These are phyloP conservation scores for Tenrec ecaudatus DNA, from an alignment of 2,113 vertebrate genomes.

Conservation along the genomic window DNA sequence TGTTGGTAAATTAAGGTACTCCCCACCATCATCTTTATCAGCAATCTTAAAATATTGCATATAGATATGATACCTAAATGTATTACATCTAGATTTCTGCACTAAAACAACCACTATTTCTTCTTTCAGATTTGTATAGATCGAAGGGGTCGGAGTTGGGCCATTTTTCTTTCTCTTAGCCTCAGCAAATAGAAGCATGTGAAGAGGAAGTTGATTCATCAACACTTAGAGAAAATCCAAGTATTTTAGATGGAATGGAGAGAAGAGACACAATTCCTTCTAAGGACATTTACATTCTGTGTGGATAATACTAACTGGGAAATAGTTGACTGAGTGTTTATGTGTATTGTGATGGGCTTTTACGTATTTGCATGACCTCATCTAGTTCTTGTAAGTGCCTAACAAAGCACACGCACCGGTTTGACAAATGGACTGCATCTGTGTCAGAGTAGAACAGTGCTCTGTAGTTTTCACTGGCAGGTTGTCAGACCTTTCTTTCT, in stretches of 20 bases:
- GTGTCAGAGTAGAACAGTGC: neutral
- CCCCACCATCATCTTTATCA: slow-evolving; percentile 6
- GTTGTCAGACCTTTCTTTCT: too few relatives aligned
- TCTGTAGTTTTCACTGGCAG: neutral
- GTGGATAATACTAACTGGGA: neutral
- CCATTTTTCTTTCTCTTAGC: neutral
- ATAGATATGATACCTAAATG: neutral
- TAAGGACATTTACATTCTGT: neutral
- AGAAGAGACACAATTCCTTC: neutral
- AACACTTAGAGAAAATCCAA: neutral
- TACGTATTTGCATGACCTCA: neutral
- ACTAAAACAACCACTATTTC: neutral
- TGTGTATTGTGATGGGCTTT: neutral
- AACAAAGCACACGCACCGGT: neutral
- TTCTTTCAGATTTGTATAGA: neutral
- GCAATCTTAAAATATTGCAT: slow-evolving; percentile 14
- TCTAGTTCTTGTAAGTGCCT: neutral
- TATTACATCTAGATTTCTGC: neutral
- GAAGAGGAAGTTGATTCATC: slow-evolving; percentile 26
- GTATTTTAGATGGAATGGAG: neutral
- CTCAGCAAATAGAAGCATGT: neutral
- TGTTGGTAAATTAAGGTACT: neutral
- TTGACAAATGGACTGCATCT: neutral
- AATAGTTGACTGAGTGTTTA: neutral
- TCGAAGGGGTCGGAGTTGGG: neutral